Conservation (phyloP, 2,888 invertebrate species). For the Parelbella ahira region DNA sequence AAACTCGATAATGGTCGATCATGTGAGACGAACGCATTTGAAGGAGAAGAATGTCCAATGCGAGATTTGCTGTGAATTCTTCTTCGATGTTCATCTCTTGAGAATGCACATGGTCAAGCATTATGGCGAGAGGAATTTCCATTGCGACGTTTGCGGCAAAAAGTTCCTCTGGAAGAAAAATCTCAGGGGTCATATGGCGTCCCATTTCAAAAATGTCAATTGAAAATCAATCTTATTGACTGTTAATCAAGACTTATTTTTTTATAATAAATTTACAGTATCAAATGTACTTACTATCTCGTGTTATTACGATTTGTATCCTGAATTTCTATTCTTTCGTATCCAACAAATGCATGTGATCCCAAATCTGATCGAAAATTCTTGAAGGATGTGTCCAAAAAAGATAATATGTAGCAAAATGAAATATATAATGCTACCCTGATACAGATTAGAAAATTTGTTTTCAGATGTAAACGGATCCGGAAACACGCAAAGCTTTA, state of each 20-base stretch:
- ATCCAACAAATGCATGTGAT: no score
- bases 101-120: conserved; percentile 66
- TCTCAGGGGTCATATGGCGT: conserved; percentile 68
- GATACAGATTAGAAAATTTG: conserved; percentile 39
- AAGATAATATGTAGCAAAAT: no score
- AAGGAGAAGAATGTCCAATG: conserved; percentile 49
- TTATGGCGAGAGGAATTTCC: conserved; percentile 62
- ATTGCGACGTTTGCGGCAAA: conserved; percentile 76
- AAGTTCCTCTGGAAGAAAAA: conserved; percentile 78
- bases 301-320: no score
- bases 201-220: conserved; percentile 22
- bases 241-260: neutral
- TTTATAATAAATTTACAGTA: neutral
- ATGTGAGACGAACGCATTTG: conserved; percentile 45
- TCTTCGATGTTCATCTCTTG: conserved; percentile 44
- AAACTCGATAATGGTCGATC: conserved; percentile 44
- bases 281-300: no score
- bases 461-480: conserved; percentile 41
- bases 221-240: neutral
- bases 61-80: conserved; percentile 44
- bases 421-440: no score
- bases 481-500: conserved; percentile 33
- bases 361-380: no score
- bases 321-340: no score
- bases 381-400: no score